A percentile compares a stretch with the other conserved stretches of the same genome.
phyloP scores from a whole-genome alignment of 1,140 invertebrate genomes.

The Eriocheir sinensis region DNA sequence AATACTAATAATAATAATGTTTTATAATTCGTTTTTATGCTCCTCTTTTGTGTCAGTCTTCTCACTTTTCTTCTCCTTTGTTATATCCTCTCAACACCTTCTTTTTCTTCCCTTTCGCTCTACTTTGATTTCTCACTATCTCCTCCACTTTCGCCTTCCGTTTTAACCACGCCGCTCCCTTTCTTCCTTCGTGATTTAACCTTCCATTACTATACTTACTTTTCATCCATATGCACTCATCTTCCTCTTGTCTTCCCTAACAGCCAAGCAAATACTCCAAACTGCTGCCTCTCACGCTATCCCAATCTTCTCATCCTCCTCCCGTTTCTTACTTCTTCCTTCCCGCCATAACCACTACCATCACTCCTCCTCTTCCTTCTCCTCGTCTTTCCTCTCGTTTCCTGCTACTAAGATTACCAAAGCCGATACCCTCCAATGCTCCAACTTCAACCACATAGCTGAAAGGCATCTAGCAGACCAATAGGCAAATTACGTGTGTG shows the following conservation, averaged over 20 bases:
- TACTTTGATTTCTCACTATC: not conserved
- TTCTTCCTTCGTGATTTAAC: not conserved
- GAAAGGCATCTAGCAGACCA: not conserved
- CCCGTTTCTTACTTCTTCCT: not conserved
- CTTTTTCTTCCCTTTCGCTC: not conserved
- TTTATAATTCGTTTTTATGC: too few species aligned
- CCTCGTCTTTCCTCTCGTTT: not conserved
- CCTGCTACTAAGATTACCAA: not conserved
- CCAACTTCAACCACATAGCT: not conserved
- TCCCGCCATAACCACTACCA: not conserved
- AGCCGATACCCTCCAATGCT: not conserved
- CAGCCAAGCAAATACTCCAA: too few species aligned
- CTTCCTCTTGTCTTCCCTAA: not conserved
- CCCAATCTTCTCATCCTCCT: not conserved
- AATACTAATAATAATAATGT: too few species aligned
- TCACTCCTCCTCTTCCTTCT: not conserved
- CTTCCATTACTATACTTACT: not conserved
- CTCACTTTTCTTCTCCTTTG: not conserved
- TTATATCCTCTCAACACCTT: not conserved
- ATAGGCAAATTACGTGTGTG: not conserved
- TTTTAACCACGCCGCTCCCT: not conserved
- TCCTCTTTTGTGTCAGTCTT: too few species aligned
- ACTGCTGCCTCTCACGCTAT: not conserved
- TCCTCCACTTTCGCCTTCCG: not conserved
- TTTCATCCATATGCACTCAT: not conserved